These are phyloP conservation scores for Sitta carolinensis DNA, from an alignment of 2,797 vertebrate genomes.

Conservation along the genomic window DNA sequence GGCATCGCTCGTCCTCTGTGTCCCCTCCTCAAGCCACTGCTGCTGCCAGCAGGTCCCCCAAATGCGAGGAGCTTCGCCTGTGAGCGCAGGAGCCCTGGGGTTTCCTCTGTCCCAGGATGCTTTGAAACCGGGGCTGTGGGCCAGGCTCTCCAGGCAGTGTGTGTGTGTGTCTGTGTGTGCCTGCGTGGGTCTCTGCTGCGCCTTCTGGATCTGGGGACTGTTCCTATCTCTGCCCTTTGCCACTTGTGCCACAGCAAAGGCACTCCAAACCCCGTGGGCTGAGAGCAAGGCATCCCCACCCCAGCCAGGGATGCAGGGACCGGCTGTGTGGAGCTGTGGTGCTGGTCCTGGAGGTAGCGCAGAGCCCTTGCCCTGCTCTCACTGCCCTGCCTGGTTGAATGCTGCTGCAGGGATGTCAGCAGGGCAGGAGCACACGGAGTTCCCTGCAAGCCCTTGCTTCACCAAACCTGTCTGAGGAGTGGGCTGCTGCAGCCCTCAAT, in stretches of 20 bases:
- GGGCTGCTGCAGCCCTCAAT: rapidly evolving
- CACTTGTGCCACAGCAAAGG: not conserved
- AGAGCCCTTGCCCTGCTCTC: not conserved
- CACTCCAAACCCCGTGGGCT: rapidly evolving
- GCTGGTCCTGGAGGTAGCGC: not conserved
- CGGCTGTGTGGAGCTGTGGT: not conserved
- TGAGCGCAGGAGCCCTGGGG: not conserved
- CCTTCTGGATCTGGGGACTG: not conserved
- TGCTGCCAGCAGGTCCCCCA: not conserved
- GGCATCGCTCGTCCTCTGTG: rapidly evolving
- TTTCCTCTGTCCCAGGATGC: not conserved
- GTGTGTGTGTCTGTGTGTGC: not conserved
- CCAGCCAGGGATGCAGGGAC: not conserved
- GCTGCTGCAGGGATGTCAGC: not conserved
- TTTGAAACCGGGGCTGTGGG: not conserved
- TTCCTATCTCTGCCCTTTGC: not conserved
- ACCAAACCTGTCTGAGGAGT: not conserved
- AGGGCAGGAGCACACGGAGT: not conserved
- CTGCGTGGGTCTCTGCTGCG: not conserved
- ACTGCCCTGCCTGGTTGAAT: not conserved
- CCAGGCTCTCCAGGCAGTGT: not conserved
- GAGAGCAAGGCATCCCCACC: not conserved
- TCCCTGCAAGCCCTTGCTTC: not conserved
- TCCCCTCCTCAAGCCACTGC: not conserved
- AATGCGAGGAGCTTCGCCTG: not conserved